These are phyloP conservation scores for Pterobdella sp. DNA, from an alignment of 2,888 invertebrate genomes.

Conservation along the genomic window DNA sequence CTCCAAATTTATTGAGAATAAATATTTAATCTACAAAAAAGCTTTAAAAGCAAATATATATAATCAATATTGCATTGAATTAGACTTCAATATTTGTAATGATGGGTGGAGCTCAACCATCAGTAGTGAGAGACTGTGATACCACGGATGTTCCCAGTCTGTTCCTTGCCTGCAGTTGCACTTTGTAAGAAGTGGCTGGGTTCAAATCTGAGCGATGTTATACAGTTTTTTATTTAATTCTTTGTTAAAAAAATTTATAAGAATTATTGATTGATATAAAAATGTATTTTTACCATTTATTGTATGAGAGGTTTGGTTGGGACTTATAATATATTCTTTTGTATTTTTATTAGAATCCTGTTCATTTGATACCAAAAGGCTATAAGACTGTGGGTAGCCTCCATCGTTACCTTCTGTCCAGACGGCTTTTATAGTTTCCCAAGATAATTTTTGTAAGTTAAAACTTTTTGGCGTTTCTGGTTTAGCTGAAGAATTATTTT, in stretches of 20 bases:
- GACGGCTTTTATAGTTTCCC: neutral
- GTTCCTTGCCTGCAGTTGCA: slow-evolving; percentile 6
- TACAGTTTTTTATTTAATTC: too few species aligned
- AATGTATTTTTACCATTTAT: neutral
- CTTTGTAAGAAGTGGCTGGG: neutral
- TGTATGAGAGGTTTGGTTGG: neutral
- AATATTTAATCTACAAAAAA: neutral
- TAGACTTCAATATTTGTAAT: neutral
- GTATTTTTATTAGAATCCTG: neutral
- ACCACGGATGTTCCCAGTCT: neutral
- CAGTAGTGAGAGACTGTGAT: neutral
- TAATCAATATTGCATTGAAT: neutral
- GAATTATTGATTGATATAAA: neutral
- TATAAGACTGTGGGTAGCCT: neutral
- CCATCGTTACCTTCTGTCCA: neutral
- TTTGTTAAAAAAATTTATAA: neutral
- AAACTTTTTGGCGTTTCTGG: neutral
- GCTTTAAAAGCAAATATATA: neutral
- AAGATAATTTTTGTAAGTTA: neutral
- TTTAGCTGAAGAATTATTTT: neutral
- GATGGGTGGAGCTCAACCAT: neutral
- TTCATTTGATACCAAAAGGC: neutral
- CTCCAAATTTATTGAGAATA: too few species aligned
- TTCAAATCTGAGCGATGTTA: neutral
- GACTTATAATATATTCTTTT: neutral